These are phyloP conservation scores for Neoaliturus tenellus DNA, from an alignment of 2,888 invertebrate species.

Conservation along the genomic window DNA sequence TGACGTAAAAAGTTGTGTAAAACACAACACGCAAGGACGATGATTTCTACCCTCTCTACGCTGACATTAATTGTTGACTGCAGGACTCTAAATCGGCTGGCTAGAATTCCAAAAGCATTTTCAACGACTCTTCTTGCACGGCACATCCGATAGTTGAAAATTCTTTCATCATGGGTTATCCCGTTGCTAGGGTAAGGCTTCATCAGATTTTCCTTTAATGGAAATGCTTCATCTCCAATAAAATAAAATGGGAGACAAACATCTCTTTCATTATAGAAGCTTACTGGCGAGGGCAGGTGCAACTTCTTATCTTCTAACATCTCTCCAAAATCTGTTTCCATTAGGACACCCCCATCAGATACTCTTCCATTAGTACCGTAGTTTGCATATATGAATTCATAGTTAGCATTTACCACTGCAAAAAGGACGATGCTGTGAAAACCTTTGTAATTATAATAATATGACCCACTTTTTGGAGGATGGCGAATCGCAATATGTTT, in stretches of 20 bases:
- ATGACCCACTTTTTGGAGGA: constrained; percentile 58
- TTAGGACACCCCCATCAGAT: constrained; percentile 55
- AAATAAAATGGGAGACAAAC: constrained; percentile 62
- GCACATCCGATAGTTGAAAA: constrained; percentile 63
- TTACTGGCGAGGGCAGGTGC: background rate
- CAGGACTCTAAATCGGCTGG: constrained; percentile 58
- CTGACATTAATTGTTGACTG: constrained; percentile 21
- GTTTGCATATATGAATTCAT: constrained; percentile 55
- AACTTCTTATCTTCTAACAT: background rate
- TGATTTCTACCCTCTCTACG: constrained; percentile 2
- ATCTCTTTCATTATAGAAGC: background rate
- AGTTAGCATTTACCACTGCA: constrained; percentile 53
- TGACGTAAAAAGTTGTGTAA: constrained; percentile 39
- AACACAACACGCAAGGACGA: constrained; percentile 42
- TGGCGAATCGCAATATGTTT: constrained; percentile 49
- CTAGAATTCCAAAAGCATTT: constrained; percentile 65
- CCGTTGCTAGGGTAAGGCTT: constrained; percentile 63
- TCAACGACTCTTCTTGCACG: constrained; percentile 60
- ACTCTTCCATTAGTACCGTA: constrained; percentile 49
- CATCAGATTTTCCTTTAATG: constrained; percentile 62
- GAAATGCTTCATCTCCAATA: constrained; percentile 66
- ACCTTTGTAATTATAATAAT: constrained; percentile 61
- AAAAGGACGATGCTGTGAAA: constrained; percentile 58
- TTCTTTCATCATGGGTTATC: constrained; percentile 53
- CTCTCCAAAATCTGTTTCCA: constrained; percentile 41